phyloP scores from a whole-genome alignment of 1,140 invertebrate species.

The Bombyx mandarina region DNA sequence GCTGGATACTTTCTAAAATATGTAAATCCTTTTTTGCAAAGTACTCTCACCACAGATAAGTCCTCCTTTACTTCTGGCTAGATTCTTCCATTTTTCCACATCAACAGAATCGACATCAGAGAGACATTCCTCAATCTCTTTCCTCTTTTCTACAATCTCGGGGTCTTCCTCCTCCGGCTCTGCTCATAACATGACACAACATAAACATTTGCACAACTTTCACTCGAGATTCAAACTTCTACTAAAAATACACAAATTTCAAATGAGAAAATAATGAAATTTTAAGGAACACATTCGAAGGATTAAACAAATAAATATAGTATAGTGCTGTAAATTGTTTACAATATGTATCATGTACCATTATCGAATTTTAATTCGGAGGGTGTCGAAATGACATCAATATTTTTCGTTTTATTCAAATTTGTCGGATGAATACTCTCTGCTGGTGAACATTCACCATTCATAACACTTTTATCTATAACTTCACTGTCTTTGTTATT shows the following conservation, averaged over 20 bases:
- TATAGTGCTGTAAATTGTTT: slow-evolving; percentile 36
- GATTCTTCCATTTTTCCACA: slow-evolving; percentile 67
- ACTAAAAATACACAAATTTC: no score
- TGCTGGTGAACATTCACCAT: slow-evolving; percentile 47
- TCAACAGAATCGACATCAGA: slow-evolving; percentile 49
- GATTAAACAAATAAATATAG: not conserved
- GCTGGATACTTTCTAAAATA: no score
- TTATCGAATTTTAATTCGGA: slow-evolving; percentile 68
- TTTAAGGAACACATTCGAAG: no score
- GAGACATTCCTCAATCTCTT: slow-evolving; percentile 56
- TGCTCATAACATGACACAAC: slow-evolving; percentile 26
- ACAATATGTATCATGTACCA: slow-evolving; percentile 43
- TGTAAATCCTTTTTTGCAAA: not conserved
- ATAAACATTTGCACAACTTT: slow-evolving; percentile 11
- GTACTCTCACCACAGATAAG: slow-evolving; percentile 70
- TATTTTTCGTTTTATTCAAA: slow-evolving; percentile 59
- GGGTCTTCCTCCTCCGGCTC: slow-evolving; percentile 55
- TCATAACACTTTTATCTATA: slow-evolving; percentile 48
- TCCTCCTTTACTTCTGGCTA: slow-evolving; percentile 72
- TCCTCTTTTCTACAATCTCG: slow-evolving; percentile 50
- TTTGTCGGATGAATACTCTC: slow-evolving; percentile 31
- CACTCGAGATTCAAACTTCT: slow-evolving; percentile 5
- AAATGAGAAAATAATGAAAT: no score
- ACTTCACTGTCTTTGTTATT: slow-evolving; percentile 37
- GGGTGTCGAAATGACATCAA: slow-evolving; percentile 69